Evolutionary conservation across 2,888 invertebrate species (phyloP).

Genomic region (Drosophila sordidula): DNA sequence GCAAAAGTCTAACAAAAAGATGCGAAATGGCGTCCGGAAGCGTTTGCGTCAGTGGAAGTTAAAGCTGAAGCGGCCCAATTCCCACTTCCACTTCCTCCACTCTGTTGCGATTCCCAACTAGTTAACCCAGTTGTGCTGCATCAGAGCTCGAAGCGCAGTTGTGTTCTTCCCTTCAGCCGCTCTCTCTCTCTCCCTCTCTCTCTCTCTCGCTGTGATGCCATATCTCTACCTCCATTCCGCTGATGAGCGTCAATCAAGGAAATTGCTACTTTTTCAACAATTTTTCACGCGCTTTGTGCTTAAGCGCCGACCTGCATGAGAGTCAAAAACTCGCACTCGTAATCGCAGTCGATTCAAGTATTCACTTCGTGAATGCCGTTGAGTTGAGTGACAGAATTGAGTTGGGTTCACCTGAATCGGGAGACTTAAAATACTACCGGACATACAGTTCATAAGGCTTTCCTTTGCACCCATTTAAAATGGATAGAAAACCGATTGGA

Average conservation of each 20-base stretch:
- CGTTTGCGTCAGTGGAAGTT: slow-evolving; percentile 62
- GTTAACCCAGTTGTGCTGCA: slow-evolving; percentile 44
- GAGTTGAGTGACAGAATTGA: slow-evolving; percentile 16
- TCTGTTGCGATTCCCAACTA: slow-evolving; percentile 21
- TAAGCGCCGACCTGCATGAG: slow-evolving; percentile 46
- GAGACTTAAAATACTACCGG: background rate
- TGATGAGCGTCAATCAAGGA: slow-evolving; percentile 79
- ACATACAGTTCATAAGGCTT: background rate
- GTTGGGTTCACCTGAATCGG: slow-evolving; percentile 8
- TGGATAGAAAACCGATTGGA: background rate
- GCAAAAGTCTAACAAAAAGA: slow-evolving; percentile 42
- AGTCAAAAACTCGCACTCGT: slow-evolving; percentile 40
- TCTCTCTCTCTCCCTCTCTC: background rate
- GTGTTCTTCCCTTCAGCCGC: no score
- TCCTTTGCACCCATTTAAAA: background rate
- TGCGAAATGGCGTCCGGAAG: slow-evolving; percentile 70
- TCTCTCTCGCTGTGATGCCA: background rate
- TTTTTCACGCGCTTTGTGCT: slow-evolving; percentile 70
- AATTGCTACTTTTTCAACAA: slow-evolving; percentile 77
- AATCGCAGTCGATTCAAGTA: slow-evolving; percentile 28
- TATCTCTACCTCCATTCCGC: slow-evolving; percentile 22
- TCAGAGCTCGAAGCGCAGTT: slow-evolving; percentile 42
- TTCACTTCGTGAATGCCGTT: slow-evolving; percentile 24
- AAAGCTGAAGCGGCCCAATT: slow-evolving; percentile 52
- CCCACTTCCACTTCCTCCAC: slow-evolving; percentile 15